Evolutionary conservation across 2,797 vertebrate genomes (phyloP).

Genomic region (Halcyon smyrnensis): DNA sequence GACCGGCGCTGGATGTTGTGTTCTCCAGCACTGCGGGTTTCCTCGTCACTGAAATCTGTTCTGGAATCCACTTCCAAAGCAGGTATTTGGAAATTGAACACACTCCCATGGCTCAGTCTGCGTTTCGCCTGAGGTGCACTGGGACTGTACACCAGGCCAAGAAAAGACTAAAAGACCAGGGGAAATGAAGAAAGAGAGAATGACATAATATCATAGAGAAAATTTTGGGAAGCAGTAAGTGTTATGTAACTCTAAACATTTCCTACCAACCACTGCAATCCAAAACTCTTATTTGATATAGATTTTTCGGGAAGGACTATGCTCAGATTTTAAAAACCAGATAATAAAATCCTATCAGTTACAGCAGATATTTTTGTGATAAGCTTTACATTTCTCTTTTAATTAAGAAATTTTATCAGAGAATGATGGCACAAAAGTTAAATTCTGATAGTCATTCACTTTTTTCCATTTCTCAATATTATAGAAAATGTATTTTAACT

Average conservation of each 20-base stretch:
- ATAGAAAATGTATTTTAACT: neutral
- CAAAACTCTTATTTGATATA: neutral
- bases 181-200: neutral
- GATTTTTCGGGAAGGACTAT: neutral
- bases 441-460: neutral
- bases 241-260: neutral
- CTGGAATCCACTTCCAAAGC: conserved; percentile 23
- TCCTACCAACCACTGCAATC: neutral
- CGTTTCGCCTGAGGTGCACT: neutral
- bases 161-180: conserved; percentile 68
- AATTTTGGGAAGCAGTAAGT: neutral
- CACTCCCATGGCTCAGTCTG: conserved; percentile 70
- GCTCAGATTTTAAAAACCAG: neutral
- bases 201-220: neutral
- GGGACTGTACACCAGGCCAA: conserved; percentile 12
- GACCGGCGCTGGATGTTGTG: conserved; percentile 73
- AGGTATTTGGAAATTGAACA: conserved; percentile 73
- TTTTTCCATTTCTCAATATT: neutral
- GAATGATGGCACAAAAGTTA: neutral
- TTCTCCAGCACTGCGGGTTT: conserved; percentile 76
- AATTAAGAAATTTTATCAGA: neutral
- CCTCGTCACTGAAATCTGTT: conserved; percentile 72
- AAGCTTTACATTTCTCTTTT: neutral
- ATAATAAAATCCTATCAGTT: neutral
- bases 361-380: neutral